phyloP scores from a whole-genome alignment of 2,113 vertebrate genomes.

The Connochaetes taurinus region DNA sequence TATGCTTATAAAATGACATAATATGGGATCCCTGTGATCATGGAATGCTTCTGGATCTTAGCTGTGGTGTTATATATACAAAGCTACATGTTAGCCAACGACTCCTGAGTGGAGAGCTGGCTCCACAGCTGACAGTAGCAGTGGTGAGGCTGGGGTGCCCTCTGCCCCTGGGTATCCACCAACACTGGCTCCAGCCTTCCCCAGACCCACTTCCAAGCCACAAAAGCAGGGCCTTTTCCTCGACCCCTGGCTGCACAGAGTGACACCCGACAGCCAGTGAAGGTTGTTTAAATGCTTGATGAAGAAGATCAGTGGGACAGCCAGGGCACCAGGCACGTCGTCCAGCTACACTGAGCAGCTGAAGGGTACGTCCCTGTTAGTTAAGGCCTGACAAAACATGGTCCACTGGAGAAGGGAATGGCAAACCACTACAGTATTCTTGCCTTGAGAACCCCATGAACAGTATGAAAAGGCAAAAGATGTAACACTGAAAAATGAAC shows the following conservation, averaged over 20 bases:
- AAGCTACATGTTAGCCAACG: background rate
- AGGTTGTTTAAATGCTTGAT: background rate
- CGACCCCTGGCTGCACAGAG: background rate
- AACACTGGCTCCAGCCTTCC: background rate
- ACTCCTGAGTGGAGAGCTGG: background rate
- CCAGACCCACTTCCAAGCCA: background rate
- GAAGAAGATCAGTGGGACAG: background rate
- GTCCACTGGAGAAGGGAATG: background rate
- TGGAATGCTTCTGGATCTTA: background rate
- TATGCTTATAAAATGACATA: background rate
- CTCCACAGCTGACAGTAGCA: background rate
- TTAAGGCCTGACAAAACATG: background rate
- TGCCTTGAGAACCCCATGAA: background rate
- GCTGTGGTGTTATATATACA: background rate
- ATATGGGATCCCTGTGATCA: background rate
- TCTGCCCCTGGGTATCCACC: background rate
- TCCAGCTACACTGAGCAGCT: background rate
- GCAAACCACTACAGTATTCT: background rate
- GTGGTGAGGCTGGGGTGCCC: background rate
- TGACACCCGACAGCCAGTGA: background rate
- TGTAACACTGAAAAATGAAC: background rate
- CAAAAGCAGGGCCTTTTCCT: background rate
- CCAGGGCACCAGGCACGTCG: background rate
- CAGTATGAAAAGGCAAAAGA: background rate
- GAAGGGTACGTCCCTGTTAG: background rate